Conservation (phyloP, 2,797 vertebrate genomes). For the Oreortyx pictus region DNA sequence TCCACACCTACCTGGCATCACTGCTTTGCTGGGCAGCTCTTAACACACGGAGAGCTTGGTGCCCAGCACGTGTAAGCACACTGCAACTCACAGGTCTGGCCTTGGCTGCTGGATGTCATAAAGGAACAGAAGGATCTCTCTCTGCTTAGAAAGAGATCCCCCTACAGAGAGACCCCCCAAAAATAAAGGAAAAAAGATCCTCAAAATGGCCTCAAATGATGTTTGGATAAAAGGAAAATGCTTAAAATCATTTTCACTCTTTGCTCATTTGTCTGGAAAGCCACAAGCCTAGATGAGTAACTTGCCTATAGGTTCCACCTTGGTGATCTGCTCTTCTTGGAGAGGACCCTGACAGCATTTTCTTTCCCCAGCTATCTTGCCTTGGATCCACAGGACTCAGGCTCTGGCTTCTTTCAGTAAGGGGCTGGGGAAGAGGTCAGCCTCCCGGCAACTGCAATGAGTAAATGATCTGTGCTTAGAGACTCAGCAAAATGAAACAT, state of each 20-base stretch:
- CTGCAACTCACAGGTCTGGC: not conserved
- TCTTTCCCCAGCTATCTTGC: not conserved
- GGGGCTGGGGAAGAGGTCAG: not conserved
- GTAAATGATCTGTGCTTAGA: not conserved
- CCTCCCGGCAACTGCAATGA: not conserved
- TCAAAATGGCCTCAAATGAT: not conserved
- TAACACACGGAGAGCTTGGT: accelerated
- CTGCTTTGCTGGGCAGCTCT: not conserved
- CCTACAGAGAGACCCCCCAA: too few species aligned
- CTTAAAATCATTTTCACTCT: not conserved
- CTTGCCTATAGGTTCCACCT: not conserved
- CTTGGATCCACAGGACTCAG: not conserved
- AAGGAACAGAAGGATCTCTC: not conserved
- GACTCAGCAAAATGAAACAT: not conserved
- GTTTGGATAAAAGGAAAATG: not conserved
- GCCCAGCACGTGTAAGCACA: accelerated
- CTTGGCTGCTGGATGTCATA: not conserved
- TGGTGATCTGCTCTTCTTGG: not conserved
- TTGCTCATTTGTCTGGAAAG: not conserved
- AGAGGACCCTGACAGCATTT: not conserved
- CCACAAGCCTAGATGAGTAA: not conserved
- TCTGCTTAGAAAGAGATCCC: too few species aligned
- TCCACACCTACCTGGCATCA: too few species aligned
- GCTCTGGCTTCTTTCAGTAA: not conserved
- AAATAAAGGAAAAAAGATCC: too few species aligned